Conservation (phyloP, 2,113 vertebrate species). For the Cheilinus undulatus region DNA sequence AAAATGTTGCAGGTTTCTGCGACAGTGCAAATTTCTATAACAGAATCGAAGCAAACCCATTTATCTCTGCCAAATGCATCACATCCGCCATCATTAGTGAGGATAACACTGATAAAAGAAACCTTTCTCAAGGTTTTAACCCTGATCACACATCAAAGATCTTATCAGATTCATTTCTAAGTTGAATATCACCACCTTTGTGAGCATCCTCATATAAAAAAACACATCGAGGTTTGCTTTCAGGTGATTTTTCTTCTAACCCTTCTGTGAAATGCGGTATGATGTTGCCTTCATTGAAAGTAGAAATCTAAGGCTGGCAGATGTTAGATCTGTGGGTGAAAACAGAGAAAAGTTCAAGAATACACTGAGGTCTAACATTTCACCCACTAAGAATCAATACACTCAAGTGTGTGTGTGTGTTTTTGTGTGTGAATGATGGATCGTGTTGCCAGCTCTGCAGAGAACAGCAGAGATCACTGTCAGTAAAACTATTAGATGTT, state of each 20-base stretch:
- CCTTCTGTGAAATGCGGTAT: not conserved
- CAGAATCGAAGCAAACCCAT: not conserved
- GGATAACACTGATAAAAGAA: constrained; percentile 24
- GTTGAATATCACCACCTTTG: not conserved
- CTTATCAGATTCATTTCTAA: constrained; percentile 3
- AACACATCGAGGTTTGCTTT: not conserved
- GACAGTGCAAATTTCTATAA: not conserved
- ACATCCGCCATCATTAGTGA: not conserved
- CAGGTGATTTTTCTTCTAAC: not conserved
- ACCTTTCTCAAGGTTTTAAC: constrained; percentile 23
- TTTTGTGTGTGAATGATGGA: constrained; percentile 15
- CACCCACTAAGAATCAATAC: not conserved
- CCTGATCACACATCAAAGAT: constrained; percentile 14
- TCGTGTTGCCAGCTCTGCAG: not conserved
- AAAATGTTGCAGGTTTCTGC: constrained; percentile 5
- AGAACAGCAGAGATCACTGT: not conserved
- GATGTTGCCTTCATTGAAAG: not conserved
- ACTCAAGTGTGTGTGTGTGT: constrained; percentile 1
- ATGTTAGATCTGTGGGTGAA: not conserved
- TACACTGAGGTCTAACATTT: not conserved
- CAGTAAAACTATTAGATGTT: constrained; percentile 16
- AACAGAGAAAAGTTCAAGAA: not conserved
- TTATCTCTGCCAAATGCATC: not conserved
- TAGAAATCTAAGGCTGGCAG: not conserved
- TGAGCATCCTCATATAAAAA: not conserved